Evolutionary conservation across 2,888 invertebrate genomes (phyloP).

Genomic region (Drosophila subsilvestris): DNA sequence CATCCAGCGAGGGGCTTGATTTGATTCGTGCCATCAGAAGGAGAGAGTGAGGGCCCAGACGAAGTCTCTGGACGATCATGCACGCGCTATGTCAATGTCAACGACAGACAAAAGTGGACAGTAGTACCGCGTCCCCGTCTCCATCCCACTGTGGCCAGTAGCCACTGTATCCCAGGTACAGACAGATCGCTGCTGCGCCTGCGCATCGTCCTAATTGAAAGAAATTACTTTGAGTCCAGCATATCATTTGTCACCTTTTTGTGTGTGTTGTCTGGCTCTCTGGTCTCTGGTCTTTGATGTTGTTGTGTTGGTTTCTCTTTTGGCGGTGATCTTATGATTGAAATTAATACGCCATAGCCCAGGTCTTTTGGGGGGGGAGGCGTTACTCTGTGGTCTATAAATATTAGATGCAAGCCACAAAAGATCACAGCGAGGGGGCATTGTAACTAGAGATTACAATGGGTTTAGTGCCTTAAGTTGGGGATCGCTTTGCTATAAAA

Average conservation of each 20-base stretch:
- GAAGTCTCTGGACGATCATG: constrained; percentile 56
- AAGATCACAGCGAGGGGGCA: neutral
- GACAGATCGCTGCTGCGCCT: constrained; percentile 52
- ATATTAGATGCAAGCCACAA: neutral
- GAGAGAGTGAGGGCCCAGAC: constrained; percentile 9
- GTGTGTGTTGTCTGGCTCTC: constrained; percentile 54
- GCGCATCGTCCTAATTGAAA: constrained; percentile 82
- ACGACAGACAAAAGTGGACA: constrained; percentile 77
- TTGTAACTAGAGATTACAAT: neutral
- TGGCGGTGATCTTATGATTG: constrained; percentile 64
- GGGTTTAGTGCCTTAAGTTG: neutral
- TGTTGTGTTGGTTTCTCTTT: constrained; percentile 2
- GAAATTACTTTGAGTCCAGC: constrained; percentile 82
- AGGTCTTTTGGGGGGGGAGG: neutral
- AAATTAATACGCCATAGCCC: constrained; percentile 65
- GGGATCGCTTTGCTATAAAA: neutral
- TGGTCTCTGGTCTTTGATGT: neutral
- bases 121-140: neutral
- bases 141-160: neutral
- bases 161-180: constrained; percentile 8
- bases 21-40: constrained; percentile 77
- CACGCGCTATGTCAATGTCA: constrained; percentile 82
- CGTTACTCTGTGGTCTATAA: neutral
- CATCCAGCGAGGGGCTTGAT: constrained; percentile 74
- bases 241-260: constrained; percentile 81